Evolutionary conservation across 2,113 vertebrate species (phyloP).

Genomic region (Apus apus): DNA sequence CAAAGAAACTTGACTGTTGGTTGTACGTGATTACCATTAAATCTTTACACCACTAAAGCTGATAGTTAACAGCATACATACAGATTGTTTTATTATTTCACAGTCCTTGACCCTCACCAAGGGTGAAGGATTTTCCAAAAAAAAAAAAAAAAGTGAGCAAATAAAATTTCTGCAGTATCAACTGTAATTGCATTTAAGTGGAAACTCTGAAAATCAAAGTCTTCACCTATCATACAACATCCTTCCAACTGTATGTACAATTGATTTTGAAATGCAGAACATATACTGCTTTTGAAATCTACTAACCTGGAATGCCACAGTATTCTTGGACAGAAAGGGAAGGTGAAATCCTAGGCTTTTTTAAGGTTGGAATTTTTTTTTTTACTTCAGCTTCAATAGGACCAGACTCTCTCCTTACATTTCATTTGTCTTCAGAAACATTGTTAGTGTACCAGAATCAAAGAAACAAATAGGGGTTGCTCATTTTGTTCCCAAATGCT

Average conservation of each 20-base stretch:
- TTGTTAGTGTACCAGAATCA: not conserved
- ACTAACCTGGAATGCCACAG: not conserved
- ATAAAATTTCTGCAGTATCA: not conserved
- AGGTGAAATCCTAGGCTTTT: not conserved
- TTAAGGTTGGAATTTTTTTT: not conserved
- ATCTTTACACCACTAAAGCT: not conserved
- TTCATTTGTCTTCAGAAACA: not conserved
- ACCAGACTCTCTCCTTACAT: not conserved
- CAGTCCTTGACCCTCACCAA: not conserved
- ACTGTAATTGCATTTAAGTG: not conserved
- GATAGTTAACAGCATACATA: not conserved
- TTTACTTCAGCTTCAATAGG: not conserved
- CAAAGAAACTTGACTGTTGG: not conserved
- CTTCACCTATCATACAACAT: not conserved
- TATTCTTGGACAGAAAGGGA: not conserved
- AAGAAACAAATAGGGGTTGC: not conserved
- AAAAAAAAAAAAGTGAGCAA: not conserved
- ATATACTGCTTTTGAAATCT: not conserved
- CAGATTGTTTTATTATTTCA: not conserved
- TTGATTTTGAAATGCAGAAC: not conserved
- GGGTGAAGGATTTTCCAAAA: not conserved
- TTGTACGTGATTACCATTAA: not conserved
- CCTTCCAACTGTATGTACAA: not conserved
- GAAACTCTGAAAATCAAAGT: not conserved
- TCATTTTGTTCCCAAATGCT: not conserved